A percentile compares a stretch with the other conserved stretches of the same genome.
These are phyloP conservation scores for Napeogenes sylphis DNA, from an alignment of 2,888 invertebrate genomes.

Conservation along the genomic window DNA sequence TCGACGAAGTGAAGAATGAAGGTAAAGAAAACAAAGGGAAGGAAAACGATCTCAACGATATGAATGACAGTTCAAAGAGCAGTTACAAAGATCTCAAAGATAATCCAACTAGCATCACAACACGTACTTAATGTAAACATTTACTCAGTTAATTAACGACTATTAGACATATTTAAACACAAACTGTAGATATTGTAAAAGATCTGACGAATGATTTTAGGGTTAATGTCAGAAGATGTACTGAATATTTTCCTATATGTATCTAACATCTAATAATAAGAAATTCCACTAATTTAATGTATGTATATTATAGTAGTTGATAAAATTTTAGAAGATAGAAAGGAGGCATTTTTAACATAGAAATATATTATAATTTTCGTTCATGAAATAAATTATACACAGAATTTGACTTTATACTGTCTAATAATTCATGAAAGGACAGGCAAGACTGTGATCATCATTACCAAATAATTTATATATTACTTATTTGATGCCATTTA, in stretches of 20 bases:
- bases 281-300: neutral
- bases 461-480: slow-evolving; percentile 38
- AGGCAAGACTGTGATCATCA: slow-evolving; percentile 38
- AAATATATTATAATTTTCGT: neutral
- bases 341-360: neutral
- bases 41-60: slow-evolving; percentile 33
- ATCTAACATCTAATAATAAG: neutral
- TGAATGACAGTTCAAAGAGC: slow-evolving; percentile 43
- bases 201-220: slow-evolving; percentile 22
- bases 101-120: slow-evolving; percentile 52
- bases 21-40: slow-evolving; percentile 32
- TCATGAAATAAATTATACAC: slow-evolving; percentile 10
- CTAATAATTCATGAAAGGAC: slow-evolving; percentile 24
- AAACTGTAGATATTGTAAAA: slow-evolving; percentile 6
- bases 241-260: slow-evolving; percentile 21
- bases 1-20: slow-evolving; percentile 41
- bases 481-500: slow-evolving; percentile 21
- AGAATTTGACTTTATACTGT: slow-evolving; percentile 13
- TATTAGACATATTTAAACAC: slow-evolving; percentile 2
- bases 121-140: slow-evolving; percentile 29
- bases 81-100: slow-evolving; percentile 56
- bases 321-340: neutral
- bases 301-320: neutral
- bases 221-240: slow-evolving; percentile 15
- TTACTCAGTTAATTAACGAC: neutral